Percentiles rank a stretch among this genome's conserved stretches.
These are phyloP conservation scores for Limulus polyphemus DNA, from an alignment of 2,888 invertebrate species.

Conservation along the genomic window DNA sequence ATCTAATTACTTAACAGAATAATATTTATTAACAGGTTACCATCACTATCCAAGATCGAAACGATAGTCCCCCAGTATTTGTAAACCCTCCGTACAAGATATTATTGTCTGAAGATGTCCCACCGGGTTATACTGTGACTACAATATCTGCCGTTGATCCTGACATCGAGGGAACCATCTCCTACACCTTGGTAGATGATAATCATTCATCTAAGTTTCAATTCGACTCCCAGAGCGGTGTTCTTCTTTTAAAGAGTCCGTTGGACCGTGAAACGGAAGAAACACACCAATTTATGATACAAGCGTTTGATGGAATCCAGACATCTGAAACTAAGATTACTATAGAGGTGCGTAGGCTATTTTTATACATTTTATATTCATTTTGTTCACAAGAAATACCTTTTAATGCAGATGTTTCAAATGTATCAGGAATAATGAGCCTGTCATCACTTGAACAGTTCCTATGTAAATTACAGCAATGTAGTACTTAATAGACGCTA, in stretches of 20 bases:
- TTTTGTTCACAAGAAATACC: no score
- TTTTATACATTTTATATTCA: no score
- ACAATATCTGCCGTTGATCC: slow-evolving; percentile 68
- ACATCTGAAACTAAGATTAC: slow-evolving; percentile 62
- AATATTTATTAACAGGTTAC: slow-evolving; percentile 57
- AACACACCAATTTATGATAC: slow-evolving; percentile 60
- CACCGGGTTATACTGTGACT: slow-evolving; percentile 64
- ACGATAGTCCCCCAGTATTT: slow-evolving; percentile 79
- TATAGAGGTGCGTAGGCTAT: slow-evolving; percentile 42
- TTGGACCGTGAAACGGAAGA: slow-evolving; percentile 70
- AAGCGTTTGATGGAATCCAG: slow-evolving; percentile 59
- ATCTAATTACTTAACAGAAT: neutral
- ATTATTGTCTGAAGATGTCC: slow-evolving; percentile 70
- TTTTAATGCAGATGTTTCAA: no score
- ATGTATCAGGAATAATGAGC: no score
- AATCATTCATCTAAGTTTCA: slow-evolving; percentile 43
- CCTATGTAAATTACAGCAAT: no score
- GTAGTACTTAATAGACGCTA: no score
- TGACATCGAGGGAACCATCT: slow-evolving; percentile 57
- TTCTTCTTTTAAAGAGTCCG: slow-evolving; percentile 44
- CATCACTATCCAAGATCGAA: slow-evolving; percentile 68
- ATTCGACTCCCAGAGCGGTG: slow-evolving; percentile 57
- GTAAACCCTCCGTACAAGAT: slow-evolving; percentile 60
- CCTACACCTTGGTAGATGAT: slow-evolving; percentile 49
- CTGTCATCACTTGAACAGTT: no score